phyloP scores from a whole-genome alignment of 2,113 vertebrate genomes.

The Columba janthina region DNA sequence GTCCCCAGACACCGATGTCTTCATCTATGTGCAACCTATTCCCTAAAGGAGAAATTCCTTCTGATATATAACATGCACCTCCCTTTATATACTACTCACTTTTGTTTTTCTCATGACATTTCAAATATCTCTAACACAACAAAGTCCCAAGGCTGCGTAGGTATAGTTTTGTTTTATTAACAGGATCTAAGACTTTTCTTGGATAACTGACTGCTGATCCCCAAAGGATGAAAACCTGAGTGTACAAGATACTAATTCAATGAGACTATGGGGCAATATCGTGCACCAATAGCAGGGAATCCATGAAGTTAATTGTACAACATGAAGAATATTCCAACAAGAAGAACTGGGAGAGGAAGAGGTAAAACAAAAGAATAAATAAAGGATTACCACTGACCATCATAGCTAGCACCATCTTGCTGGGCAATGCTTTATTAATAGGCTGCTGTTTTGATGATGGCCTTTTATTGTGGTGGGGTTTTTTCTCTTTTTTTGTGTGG shows the following conservation, averaged over 20 bases:
- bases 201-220: background rate
- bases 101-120: background rate
- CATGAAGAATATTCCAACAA: background rate
- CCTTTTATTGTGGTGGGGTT: constrained; percentile 44
- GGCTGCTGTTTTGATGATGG: constrained; percentile 52
- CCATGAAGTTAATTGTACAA: background rate
- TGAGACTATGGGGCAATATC: background rate
- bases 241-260: background rate
- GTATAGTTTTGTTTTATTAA: background rate
- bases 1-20: background rate
- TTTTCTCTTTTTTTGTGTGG: constrained; percentile 47
- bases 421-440: constrained; percentile 64
- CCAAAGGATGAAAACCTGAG: background rate
- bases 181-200: background rate
- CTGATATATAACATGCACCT: accelerated
- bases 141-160: background rate
- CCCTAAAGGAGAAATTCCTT: background rate
- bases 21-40: background rate
- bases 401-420: constrained; percentile 30
- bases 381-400: constrained; percentile 30
- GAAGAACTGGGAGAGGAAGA: background rate
- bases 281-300: background rate
- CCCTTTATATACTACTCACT: background rate
- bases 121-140: background rate
- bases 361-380: constrained; percentile 29